Conservation (phyloP, 2,888 invertebrate species). For the Lycia hirtaria region DNA sequence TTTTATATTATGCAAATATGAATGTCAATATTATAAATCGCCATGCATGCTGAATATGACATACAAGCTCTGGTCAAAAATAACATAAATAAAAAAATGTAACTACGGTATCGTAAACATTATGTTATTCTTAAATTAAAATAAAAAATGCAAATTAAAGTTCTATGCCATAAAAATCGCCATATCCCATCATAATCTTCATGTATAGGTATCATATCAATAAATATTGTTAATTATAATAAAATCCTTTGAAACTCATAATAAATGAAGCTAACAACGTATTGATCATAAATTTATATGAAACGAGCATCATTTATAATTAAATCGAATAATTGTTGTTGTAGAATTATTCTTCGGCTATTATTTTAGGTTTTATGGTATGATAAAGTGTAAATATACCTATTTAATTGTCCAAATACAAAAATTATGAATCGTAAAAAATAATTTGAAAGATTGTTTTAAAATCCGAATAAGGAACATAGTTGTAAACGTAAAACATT, state of each 20-base stretch:
- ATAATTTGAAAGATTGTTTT: neutral
- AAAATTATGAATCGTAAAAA: slow-evolving; percentile 6
- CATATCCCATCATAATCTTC: neutral
- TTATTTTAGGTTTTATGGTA: slow-evolving; percentile 21
- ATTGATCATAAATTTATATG: slow-evolving; percentile 19
- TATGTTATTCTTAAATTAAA: neutral
- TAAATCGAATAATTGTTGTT: slow-evolving; percentile 8
- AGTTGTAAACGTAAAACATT: neutral
- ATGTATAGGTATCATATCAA: neutral
- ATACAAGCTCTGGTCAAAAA: too few relatives aligned
- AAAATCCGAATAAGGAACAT: neutral
- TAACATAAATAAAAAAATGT: too few relatives aligned
- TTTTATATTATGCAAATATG: too few relatives aligned
- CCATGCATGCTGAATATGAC: too few relatives aligned
- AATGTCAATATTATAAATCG: too few relatives aligned
- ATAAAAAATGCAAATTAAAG: neutral
- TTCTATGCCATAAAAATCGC: neutral
- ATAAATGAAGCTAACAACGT: slow-evolving; percentile 7
- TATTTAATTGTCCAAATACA: neutral
- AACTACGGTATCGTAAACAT: neutral
- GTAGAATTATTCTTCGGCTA: slow-evolving; percentile 8
- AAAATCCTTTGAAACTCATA: slow-evolving; percentile 13
- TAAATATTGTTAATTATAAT: slow-evolving; percentile 19
- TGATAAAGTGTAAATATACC: slow-evolving; percentile 15
- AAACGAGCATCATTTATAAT: slow-evolving; percentile 23